A percentile compares a stretch with the other conserved stretches of the same genome.
phyloP scores from a whole-genome alignment of 2,113 vertebrate species.

The Ptilonorhynchus violaceus region DNA sequence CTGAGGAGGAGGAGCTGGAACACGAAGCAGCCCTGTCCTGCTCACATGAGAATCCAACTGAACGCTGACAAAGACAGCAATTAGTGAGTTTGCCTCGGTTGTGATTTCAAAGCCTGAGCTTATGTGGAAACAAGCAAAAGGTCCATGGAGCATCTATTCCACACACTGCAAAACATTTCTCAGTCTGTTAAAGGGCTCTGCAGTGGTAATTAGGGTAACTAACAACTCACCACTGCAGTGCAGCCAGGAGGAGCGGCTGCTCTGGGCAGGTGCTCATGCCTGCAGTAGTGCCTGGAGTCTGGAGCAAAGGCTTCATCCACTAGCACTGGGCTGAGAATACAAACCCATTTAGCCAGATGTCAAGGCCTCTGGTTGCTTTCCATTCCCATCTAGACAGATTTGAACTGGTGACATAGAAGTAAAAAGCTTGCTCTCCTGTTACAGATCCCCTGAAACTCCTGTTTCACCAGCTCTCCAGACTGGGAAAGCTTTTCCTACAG shows the following conservation, averaged over 20 bases:
- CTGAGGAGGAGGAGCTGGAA: neutral
- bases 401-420: neutral
- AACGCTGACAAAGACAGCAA: neutral
- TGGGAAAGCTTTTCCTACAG: neutral
- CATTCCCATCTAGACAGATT: neutral
- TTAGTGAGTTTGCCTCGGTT: neutral
- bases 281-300: neutral
- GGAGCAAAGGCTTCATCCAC: neutral
- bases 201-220: neutral
- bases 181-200: neutral
- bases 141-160: neutral
- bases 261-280: neutral
- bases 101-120: neutral
- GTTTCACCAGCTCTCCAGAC: neutral
- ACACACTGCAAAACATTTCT: neutral
- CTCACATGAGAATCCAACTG: neutral
- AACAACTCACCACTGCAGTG: fast-evolving
- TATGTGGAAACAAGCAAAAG: neutral
- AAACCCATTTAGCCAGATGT: neutral
- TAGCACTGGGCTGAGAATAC: neutral
- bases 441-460: neutral
- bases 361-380: neutral
- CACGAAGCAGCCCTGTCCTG: neutral
- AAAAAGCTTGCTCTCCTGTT: neutral
- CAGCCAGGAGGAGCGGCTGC: neutral